Percentiles rank a stretch among this genome's conserved stretches.
Conservation (phyloP, 2,888 invertebrate genomes). For the Lepetodrilus schrolli region DNA sequence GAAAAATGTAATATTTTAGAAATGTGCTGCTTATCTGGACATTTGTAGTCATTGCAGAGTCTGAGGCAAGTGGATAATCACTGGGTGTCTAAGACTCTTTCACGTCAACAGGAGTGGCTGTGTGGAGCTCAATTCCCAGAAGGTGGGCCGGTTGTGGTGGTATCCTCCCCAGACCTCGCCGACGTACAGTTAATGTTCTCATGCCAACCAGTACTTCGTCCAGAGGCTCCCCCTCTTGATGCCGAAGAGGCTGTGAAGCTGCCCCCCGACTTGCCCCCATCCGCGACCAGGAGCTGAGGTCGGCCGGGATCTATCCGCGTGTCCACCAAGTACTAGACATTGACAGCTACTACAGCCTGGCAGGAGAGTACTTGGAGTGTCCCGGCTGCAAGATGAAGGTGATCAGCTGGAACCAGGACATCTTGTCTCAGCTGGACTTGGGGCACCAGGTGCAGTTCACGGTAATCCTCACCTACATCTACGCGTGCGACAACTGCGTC, state of each 20-base stretch:
- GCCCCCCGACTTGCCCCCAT: slow-evolving; percentile 35
- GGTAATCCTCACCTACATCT: slow-evolving; percentile 42
- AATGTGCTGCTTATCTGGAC: too few species aligned
- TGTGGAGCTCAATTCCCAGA: slow-evolving; percentile 26
- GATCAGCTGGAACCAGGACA: slow-evolving; percentile 39
- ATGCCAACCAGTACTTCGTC: slow-evolving; percentile 41
- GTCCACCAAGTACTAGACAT: slow-evolving; percentile 46
- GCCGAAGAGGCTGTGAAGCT: slow-evolving; percentile 37
- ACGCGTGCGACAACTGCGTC: slow-evolving; percentile 43
- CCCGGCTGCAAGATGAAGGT: slow-evolving; percentile 34
- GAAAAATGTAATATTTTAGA: too few species aligned
- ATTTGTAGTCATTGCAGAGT: too few species aligned
- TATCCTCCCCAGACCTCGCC: slow-evolving; percentile 44
- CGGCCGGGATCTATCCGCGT: slow-evolving; percentile 39
- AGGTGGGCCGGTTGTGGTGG: slow-evolving; percentile 39
- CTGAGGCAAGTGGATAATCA: too few species aligned
- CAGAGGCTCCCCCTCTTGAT: slow-evolving; percentile 42
- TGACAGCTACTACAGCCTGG: slow-evolving; percentile 47
- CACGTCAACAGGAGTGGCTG: slow-evolving; percentile 20
- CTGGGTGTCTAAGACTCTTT: too few species aligned
- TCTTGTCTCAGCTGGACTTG: slow-evolving; percentile 47
- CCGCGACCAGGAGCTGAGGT: slow-evolving; percentile 36
- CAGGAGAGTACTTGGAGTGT: slow-evolving; percentile 43
- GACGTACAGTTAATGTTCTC: background rate
- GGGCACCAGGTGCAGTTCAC: slow-evolving; percentile 44